phyloP scores from a whole-genome alignment of 2,113 vertebrate genomes.

The Gadus macrocephalus region DNA sequence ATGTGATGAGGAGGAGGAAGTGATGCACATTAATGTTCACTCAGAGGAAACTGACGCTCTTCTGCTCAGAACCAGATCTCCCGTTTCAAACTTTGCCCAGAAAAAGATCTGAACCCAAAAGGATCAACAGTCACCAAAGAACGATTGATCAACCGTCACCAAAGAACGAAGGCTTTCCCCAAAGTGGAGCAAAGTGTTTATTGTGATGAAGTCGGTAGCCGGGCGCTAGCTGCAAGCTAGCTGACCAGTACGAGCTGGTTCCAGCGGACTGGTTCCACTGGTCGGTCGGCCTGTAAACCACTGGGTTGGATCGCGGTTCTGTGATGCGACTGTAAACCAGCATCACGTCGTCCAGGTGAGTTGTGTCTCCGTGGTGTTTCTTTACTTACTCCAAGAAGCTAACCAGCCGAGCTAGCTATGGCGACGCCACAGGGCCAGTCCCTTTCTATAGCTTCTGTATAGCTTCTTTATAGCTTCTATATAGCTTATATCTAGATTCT shows the following conservation, averaged over 20 bases:
- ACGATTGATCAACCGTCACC: too few species aligned
- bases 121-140: too few species aligned
- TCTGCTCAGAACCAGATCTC: too few species aligned
- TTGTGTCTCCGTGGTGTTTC: not conserved
- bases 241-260: slow-evolving; percentile 58
- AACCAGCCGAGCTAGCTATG: slow-evolving; percentile 61
- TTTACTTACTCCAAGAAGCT: slow-evolving; percentile 22
- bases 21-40: too few species aligned
- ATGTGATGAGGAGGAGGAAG: too few species aligned
- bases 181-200: slow-evolving; percentile 8
- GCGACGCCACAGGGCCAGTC: slow-evolving; percentile 45
- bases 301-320: slow-evolving; percentile 25
- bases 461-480: too few species aligned
- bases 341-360: not conserved
- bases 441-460: not conserved
- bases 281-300: not conserved
- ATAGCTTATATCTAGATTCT: too few species aligned
- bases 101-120: too few species aligned
- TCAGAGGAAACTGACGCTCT: too few species aligned
- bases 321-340: not conserved
- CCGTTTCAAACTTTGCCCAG: too few species aligned
- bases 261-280: slow-evolving; percentile 24
- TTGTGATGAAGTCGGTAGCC: slow-evolving; percentile 46
- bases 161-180: not conserved
- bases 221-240: slow-evolving; percentile 50